A percentile compares a stretch with the other conserved stretches of the same genome.
These are phyloP conservation scores for Agrilus biguttatus DNA, from an alignment of 2,888 invertebrate genomes.

Conservation along the genomic window DNA sequence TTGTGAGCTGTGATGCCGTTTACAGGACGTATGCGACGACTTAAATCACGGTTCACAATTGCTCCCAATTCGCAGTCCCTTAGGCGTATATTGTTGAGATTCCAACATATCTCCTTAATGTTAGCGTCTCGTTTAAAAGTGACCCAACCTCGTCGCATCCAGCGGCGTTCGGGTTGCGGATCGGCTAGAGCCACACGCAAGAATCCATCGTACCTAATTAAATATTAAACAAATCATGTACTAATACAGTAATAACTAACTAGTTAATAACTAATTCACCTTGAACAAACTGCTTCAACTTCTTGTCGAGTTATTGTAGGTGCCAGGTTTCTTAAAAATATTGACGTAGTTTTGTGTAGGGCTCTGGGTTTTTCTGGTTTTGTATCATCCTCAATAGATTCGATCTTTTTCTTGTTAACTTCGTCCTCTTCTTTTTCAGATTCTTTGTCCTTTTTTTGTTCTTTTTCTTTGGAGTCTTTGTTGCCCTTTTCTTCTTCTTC, in stretches of 20 bases:
- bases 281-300: conserved; percentile 21
- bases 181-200: conserved; percentile 92
- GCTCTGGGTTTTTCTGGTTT: conserved; percentile 47
- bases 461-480: conserved; percentile 20
- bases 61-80: conserved; percentile 87
- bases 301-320: conserved; percentile 94
- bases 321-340: conserved; percentile 90
- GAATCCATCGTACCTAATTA: conserved; percentile 71
- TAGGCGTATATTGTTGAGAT: conserved; percentile 85
- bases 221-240: conserved; percentile 37
- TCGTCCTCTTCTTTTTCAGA: conserved; percentile 27
- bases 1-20: conserved; percentile 84
- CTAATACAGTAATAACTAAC: too few relatives aligned
- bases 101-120: conserved; percentile 99
- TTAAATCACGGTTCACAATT: conserved; percentile 92
- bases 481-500: conserved; percentile 21
- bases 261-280: conserved; percentile 2
- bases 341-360: conserved; percentile 90
- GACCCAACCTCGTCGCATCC: conserved; percentile 96
- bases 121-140: conserved; percentile 94
- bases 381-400: conserved; percentile 27
- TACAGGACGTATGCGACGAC: conserved; percentile 81
- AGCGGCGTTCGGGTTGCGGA: conserved; percentile 88
- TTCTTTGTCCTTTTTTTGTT: conserved; percentile 22
- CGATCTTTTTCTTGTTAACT: conserved; percentile 34